phyloP scores from a whole-genome alignment of 2,888 invertebrate genomes.

The Ditula angustiorana region DNA sequence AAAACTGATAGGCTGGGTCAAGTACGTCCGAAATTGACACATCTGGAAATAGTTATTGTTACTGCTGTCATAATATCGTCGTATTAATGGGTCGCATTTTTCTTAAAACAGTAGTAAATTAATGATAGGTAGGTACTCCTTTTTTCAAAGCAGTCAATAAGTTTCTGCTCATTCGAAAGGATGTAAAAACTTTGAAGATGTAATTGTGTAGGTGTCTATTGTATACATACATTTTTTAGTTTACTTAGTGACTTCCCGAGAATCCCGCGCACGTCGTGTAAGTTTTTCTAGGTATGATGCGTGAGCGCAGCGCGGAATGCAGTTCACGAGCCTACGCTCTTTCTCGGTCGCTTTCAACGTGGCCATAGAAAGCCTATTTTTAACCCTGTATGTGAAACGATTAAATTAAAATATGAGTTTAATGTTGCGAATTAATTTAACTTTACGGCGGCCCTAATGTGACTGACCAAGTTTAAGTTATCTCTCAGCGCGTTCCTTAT shows the following conservation, averaged over 20 bases:
- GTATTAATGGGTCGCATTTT: neutral
- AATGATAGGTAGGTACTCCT: too few relatives aligned
- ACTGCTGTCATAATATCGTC: conserved; percentile 1
- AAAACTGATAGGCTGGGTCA: neutral
- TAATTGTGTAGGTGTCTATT: conserved; percentile 56
- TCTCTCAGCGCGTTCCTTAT: too few relatives aligned
- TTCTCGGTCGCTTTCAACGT: conserved; percentile 52
- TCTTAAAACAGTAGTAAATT: conserved; percentile 13
- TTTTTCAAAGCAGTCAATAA: conserved; percentile 38
- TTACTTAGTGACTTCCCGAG: conserved; percentile 63
- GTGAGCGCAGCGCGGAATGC: conserved; percentile 65
- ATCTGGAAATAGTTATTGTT: neutral
- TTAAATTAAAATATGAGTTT: neutral
- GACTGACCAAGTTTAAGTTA: too few relatives aligned
- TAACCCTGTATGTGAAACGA: neutral
- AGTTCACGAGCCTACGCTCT: conserved; percentile 51
- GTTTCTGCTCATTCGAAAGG: conserved; percentile 43
- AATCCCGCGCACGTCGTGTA: conserved; percentile 62
- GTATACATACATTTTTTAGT: conserved; percentile 59
- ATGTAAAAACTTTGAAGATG: conserved; percentile 47
- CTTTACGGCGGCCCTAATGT: too few relatives aligned
- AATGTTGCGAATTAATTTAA: neutral
- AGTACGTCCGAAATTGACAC: neutral
- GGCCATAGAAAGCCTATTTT: conserved; percentile 34
- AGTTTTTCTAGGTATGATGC: conserved; percentile 69